Base-by-base conservation (phyloP, 2,888 invertebrate species). In the Pyrrhosoma nymphula region DNA sequence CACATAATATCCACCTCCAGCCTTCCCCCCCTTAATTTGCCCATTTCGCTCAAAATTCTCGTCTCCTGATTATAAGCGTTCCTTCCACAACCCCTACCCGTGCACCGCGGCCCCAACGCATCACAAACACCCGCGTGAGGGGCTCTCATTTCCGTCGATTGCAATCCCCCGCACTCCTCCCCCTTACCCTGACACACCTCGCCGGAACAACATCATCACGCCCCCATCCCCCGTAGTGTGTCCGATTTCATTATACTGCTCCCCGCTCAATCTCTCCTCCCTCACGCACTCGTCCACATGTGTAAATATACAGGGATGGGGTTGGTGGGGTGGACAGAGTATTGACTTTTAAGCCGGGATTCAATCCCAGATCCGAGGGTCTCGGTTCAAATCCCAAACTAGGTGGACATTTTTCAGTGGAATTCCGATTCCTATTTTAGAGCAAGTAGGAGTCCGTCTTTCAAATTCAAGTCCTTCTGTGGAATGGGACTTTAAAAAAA, bases 31-130 rank as follows among this genome's bases (percentile, higher is more conserved):
- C n/a, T n/a, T 75, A 75, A 75, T 82, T 82, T 35, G 82, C 30
- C 82, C 82, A 35, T 82, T 82, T 35, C 82, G 82, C 82, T 82
- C 35, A 82, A 82, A 82, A 82, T 82, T 69, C 75, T 35, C 14
- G 82, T 82, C 35, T 35, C 82, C 35, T 82, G 35, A 82, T 82
- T 82, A 82, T 82, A 35, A 82, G 82, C 30, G 26, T 35, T 26
- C 82, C 35, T n/a, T 35, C 82, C 30, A 14, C 82, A 14, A 23
- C n/a, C 75, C 35, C 75, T 35, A 12, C 16, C 12, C 35, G 1
- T 69, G 26, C n/a, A 23, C n/a, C n/a, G 10, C n/a, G n/a, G n/a
- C n/a, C 69, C 20, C 69, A 8, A n/a, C 69, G 69, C n/a, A n/a
- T 69, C 35, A 82, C 82, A 82, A 16, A 82, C 75, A 82, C 82